Conservation (phyloP, 2,888 invertebrate species). For the Drosophila antonietae region DNA sequence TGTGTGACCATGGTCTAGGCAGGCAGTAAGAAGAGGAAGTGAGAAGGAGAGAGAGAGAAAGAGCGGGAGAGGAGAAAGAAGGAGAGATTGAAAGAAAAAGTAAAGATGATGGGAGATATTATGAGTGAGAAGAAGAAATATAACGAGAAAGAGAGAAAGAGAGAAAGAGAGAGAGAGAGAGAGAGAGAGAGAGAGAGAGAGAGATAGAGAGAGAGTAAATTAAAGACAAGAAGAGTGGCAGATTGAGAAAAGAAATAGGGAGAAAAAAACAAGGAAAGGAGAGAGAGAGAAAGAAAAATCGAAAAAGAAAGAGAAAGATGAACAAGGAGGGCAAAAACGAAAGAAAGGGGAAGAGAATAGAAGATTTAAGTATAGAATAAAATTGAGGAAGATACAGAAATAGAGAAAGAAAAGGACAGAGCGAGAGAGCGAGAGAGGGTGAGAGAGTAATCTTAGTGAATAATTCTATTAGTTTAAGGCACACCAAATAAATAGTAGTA, state of each 20-base stretch:
- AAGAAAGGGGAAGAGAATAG: background rate
- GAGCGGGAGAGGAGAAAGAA: background rate
- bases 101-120: background rate
- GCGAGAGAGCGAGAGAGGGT: no score
- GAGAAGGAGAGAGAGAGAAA: no score
- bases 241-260: background rate
- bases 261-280: background rate
- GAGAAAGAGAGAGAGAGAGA: background rate
- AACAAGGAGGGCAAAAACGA: background rate
- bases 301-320: background rate
- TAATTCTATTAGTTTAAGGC: background rate
- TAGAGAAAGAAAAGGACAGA: background rate
- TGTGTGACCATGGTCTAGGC: conserved; percentile 94
- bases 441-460: conserved; percentile 12
- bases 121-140: background rate
- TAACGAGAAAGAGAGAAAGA: background rate
- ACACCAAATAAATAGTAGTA: background rate
- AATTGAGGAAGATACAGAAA: background rate
- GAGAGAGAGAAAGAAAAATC: background rate
- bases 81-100: background rate
- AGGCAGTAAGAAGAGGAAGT: background rate
- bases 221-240: no score
- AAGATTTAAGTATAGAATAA: background rate
- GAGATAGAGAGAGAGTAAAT: background rate
- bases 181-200: background rate